phyloP scores from a whole-genome alignment of 2,797 vertebrate genomes.

The Sebastes steindachneri region DNA sequence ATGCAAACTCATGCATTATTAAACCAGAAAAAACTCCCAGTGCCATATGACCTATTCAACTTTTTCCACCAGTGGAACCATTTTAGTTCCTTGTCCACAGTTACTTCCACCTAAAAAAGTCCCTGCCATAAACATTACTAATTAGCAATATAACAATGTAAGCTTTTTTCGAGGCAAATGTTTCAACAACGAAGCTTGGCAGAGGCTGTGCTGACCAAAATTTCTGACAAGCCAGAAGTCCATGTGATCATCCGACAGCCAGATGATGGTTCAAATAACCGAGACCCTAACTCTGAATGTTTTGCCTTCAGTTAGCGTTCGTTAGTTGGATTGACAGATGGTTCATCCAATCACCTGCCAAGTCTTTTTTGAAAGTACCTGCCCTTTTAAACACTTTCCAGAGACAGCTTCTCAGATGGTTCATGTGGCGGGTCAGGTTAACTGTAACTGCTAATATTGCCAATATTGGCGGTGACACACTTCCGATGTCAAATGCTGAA shows the following conservation, averaged over 20 bases:
- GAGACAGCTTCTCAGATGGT: too few relatives aligned
- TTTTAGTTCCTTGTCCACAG: neutral
- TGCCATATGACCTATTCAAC: neutral
- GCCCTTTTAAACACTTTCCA: too few relatives aligned
- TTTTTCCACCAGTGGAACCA: neutral
- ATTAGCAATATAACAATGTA: neutral
- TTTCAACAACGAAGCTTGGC: accelerated
- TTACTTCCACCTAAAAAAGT: neutral
- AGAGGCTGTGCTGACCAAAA: neutral
- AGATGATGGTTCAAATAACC: too few relatives aligned
- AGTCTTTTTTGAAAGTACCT: too few relatives aligned
- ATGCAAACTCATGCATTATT: neutral
- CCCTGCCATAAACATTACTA: neutral
- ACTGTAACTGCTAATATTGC: neutral
- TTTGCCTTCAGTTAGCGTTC: too few relatives aligned
- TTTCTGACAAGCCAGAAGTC: neutral
- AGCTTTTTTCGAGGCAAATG: neutral
- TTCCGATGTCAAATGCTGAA: conserved; percentile 16
- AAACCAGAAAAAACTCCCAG: neutral
- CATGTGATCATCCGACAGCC: neutral
- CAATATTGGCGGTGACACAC: neutral
- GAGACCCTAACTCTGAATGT: neutral
- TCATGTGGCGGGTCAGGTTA: too few relatives aligned
- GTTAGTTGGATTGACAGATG: too few relatives aligned
- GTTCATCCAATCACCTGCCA: too few relatives aligned